phyloP scores from a whole-genome alignment of 2,888 invertebrate species.

The Dendrolimus pini region DNA sequence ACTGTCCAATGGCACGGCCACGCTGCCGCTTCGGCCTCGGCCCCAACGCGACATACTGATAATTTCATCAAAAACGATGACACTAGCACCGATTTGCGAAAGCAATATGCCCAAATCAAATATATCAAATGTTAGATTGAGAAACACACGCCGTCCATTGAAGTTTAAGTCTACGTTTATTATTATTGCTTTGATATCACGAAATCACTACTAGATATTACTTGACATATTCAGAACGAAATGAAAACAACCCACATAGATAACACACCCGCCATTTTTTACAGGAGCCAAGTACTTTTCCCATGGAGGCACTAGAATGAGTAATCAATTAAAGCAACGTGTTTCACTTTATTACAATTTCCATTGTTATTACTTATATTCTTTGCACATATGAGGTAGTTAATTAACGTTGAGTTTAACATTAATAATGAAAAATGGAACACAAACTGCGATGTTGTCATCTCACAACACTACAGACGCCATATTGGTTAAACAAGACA shows the following conservation, averaged over 20 bases:
- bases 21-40: conserved; percentile 77
- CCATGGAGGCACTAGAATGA: conserved; percentile 44
- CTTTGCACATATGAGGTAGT: conserved; percentile 63
- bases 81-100: conserved; percentile 52
- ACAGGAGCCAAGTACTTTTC: conserved; percentile 63
- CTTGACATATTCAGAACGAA: conserved; percentile 47
- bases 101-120: conserved; percentile 34
- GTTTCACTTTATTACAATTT: conserved; percentile 34
- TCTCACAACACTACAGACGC: conserved; percentile 74
- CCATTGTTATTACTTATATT: conserved; percentile 41
- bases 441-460: conserved; percentile 77
- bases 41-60: conserved; percentile 80
- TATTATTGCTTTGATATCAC: background rate
- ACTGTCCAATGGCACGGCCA: conserved; percentile 79
- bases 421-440: conserved; percentile 58
- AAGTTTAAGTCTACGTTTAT: conserved; percentile 20
- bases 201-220: conserved; percentile 32
- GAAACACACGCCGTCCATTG: conserved; percentile 42
- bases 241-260: conserved; percentile 70
- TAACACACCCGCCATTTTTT: conserved; percentile 77
- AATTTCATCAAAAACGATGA: conserved; percentile 72
- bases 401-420: conserved; percentile 43
- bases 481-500: conserved; percentile 65
- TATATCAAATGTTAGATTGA: conserved; percentile 49
- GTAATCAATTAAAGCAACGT: conserved; percentile 25